Evolutionary conservation across 1,140 invertebrate genomes (phyloP), one percentile per base, ranked within the genome.

Genomic region (Onthophagus taurus): DNA sequence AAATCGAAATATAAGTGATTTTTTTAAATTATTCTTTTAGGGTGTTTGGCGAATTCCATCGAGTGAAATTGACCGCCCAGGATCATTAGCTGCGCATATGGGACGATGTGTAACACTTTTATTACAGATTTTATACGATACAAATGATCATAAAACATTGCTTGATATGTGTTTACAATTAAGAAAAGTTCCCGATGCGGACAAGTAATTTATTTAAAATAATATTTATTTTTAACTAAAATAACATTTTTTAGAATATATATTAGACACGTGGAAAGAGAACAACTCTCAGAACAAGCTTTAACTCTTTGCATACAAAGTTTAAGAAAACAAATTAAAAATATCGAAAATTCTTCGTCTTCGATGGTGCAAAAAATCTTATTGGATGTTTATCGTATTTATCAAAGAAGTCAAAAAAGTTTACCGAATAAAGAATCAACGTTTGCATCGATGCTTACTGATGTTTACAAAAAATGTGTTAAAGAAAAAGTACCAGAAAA

Each of bases 31-130:
- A 31, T 45, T 30, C 16, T 50, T 56, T 23, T 48, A 85, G 81
- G 89, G 89, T 42, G 80, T 94, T 43, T 96, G 92, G 92, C 74
- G 88, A 47, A 90, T 93, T 58, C 89, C 89, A 3, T 75, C 81
- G 14, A 76, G 77, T 43, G 93, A 97, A 69, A 85, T 96, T 21
- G 92, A 96, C 57, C 72, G 92, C 31, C 81, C 88, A 2, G 92
- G 92, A 9, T 88, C 87, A 58, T 91, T 97, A 66, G 80, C 87
- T 5, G 80, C 85, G 23, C 90, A 96, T 58, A 89, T 96, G 81
- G 87, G 81, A 45, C 76, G 87, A 44, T 86, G 85, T 51, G 76
- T 93, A 3, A 71, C 77, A 4, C 70, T 94, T 5, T 68, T 92
- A 1, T 72, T 94, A 64, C 81, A 92, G 60, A 75, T 95, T 44